Base-by-base conservation (phyloP, 2,797 vertebrate genomes). In the Gila robusta region DNA sequence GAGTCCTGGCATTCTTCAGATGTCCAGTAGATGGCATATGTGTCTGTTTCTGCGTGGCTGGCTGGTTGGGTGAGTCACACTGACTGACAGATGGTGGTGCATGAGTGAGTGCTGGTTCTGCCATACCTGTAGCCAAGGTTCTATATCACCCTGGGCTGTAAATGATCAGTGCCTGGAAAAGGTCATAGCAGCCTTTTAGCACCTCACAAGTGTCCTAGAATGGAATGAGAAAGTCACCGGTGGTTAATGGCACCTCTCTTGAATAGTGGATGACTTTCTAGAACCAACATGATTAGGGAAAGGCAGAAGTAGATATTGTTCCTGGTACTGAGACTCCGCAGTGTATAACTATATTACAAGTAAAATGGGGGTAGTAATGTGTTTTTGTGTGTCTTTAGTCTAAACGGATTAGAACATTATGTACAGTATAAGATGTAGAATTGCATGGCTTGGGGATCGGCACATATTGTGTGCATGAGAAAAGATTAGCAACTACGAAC, bases 11-110 rank as follows among this genome's bases (percentile, higher is more conserved):
- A 88, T 91, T 91, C 88, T 88, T 88, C 59, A 80, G 83, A 90
- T 89, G 88, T 90, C 92, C 92, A 91, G 91, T 90, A 92, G 93
- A 92, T 93, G 93, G 92, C 92, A 92, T 91, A 91, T 93, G 88
- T 91, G 91, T 89, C 87, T 90, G 88, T 88, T 87, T 73, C 72
- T 74, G 76, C 35, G 69, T 66, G 52, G 39, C 35, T 82, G 47
- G 79, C 83, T 64, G 85, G 41, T 71, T 72, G 82, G 73, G 74
- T 87, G 84, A 86, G 81, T 90, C 83, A 86, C 84, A 81, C 79
- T 87, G 87, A 67, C 87, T 87, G 88, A 88, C 81, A 85, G 80
- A 82, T 87, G 84, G 83, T 85, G 56, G 76, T 39, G 79, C 66
- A 79, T 87, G 76, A 81, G 86, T 70, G 83, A 79, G 84, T 78